These are phyloP conservation scores for Manis pentadactyla DNA, from an alignment of 2,797 vertebrate genomes.

Conservation along the genomic window DNA sequence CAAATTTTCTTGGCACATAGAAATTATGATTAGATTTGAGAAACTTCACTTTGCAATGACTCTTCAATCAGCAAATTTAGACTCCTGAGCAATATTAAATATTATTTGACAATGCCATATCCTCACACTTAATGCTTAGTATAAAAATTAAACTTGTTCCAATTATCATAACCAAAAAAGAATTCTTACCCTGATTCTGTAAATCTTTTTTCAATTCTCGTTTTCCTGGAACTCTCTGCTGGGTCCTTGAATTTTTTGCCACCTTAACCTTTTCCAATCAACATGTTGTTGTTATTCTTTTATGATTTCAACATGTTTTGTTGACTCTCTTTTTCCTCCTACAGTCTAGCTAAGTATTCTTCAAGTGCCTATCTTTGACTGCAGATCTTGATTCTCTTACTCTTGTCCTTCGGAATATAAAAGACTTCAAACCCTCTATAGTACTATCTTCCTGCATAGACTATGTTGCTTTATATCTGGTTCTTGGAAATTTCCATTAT, in stretches of 20 bases:
- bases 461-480: not conserved
- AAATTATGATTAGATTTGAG: slow-evolving; percentile 36
- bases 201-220: not conserved
- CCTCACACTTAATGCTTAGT: not conserved
- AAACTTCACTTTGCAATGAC: not conserved
- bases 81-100: not conserved
- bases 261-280: not conserved
- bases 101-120: not conserved
- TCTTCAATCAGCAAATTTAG: not conserved
- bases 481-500: not conserved
- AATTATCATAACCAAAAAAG: not conserved
- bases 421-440: not conserved
- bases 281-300: not conserved
- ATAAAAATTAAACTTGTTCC: not conserved
- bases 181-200: not conserved
- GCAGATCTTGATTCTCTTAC: not conserved
- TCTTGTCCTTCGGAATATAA: slow-evolving; percentile 1
- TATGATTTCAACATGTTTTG: not conserved
- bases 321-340: not conserved
- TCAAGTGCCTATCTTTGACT: not conserved
- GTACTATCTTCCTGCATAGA: not conserved
- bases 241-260: slow-evolving; percentile 7
- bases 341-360: not conserved
- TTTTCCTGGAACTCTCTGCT: not conserved
- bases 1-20: not conserved